Conservation (phyloP, 1,140 invertebrate genomes). For the Atta cephalotes region DNA sequence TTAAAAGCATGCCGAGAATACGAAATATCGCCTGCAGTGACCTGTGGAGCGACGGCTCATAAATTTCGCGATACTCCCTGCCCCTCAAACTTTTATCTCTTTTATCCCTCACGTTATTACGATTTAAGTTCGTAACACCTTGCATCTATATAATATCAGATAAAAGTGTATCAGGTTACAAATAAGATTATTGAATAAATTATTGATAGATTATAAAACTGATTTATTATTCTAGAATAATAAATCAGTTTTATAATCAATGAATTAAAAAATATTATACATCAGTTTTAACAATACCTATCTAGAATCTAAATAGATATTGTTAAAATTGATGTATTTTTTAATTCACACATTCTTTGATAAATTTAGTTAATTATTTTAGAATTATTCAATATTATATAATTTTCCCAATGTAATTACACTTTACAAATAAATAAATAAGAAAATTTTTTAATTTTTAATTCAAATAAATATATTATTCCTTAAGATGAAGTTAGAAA, state of each 20-base stretch:
- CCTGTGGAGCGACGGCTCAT: constrained; percentile 52
- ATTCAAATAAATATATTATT: not conserved
- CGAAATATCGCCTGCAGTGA: constrained; percentile 63
- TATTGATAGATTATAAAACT: not conserved
- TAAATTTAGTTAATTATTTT: not conserved
- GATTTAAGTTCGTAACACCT: constrained; percentile 48
- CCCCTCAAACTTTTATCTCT: constrained; percentile 56
- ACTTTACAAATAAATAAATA: not conserved
- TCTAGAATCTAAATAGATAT: too few species aligned
- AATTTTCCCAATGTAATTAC: not conserved
- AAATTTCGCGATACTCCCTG: constrained; percentile 57
- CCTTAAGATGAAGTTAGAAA: not conserved
- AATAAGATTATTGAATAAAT: constrained; percentile 38
- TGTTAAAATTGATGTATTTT: too few species aligned
- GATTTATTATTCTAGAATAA: not conserved
- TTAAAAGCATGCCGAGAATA: constrained; percentile 64
- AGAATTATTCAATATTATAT: not conserved
- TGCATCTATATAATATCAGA: constrained; percentile 9
- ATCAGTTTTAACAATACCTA: too few species aligned
- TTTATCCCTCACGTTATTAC: constrained; percentile 58
- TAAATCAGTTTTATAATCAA: not conserved
- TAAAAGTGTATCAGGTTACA: not conserved
- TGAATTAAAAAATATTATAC: too few species aligned
- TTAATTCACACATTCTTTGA: not conserved
- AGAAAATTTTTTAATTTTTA: not conserved